Conservation (phyloP, 1,140 invertebrate species). For the Saccostrea cuccullata region DNA sequence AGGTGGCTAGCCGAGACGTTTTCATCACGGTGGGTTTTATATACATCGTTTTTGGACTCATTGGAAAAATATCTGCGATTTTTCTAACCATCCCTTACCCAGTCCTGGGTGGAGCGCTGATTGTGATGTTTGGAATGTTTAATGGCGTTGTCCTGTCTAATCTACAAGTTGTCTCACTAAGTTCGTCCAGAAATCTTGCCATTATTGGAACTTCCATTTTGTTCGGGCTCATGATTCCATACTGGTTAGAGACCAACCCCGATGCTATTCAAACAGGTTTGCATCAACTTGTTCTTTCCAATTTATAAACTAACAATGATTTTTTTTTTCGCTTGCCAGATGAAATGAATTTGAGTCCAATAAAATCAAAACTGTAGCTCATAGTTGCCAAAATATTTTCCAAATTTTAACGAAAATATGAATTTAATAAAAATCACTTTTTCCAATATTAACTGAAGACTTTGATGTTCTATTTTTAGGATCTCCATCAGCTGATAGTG, state of each 20-base stretch:
- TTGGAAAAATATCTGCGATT: constrained; percentile 85
- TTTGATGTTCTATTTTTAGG: background rate
- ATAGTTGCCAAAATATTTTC: no score
- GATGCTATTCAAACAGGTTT: constrained; percentile 84
- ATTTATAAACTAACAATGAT: no score
- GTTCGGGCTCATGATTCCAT: constrained; percentile 87
- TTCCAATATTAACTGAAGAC: background rate
- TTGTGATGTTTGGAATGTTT: constrained; percentile 87
- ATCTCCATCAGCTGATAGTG: constrained; percentile 33
- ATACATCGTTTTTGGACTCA: constrained; percentile 89
- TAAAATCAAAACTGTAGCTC: no score
- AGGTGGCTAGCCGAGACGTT: constrained; percentile 91
- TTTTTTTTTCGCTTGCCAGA: no score
- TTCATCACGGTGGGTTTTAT: constrained; percentile 88
- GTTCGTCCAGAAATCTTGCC: constrained; percentile 89
- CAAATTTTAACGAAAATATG: no score
- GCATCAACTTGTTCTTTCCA: no score
- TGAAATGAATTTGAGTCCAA: no score
- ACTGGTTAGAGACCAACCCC: constrained; percentile 83
- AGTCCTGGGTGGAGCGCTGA: constrained; percentile 91
- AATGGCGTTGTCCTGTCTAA: constrained; percentile 82
- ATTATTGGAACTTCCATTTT: constrained; percentile 93
- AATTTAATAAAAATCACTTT: background rate
- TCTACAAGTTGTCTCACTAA: constrained; percentile 91
- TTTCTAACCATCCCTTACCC: constrained; percentile 93